Base-by-base conservation (phyloP, 2,888 invertebrate genomes). In the Nemotelus pantherinus region DNA sequence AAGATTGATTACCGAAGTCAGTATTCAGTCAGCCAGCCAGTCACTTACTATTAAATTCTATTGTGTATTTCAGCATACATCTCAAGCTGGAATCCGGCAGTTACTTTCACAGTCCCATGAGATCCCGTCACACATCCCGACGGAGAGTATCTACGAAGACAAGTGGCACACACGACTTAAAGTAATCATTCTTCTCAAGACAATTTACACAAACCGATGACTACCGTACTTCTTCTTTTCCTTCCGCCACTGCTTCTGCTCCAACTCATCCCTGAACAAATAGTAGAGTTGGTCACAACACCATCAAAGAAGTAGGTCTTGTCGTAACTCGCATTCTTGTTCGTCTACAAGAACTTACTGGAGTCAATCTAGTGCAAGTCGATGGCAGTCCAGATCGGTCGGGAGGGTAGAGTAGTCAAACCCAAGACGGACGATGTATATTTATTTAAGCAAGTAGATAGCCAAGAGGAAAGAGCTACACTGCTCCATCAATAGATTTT, bases 121-220 rank as follows among this genome's bases (percentile, higher is more conserved):
- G 74, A 74, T 53, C 70, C 55, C 41, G 5, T 45, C 10, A 47
- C 65, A 25, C 53, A 53, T 43, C 25, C 25, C 25, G 25, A 25
- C 25, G 25, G 25, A 25, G 25, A 25, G 55, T 55, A 55, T 43
- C 39, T 70, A 53, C 70, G 55, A 70, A 70, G 70, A 70, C 70
- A 41, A 48, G 74, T 74, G 74, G 63, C 74, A 74, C 48, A 74
- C 74, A 74, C 70, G 70, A 60, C 48, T 74, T 63, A 50, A 74
- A 74, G 74, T 60, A 74, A 74, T 74, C 74, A 74, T 74, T 74
- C 74, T 74, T 74, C 74, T 74, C 39, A 60, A 74, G 74, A 74
- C 74, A 74, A 74, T 74, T 74, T 74, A 74, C 74, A 74, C 74
- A 60, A 74, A 60, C 74, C 74, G 60, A 63, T 70, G 74, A 74